Percentiles rank a stretch among this genome's conserved stretches.
phyloP scores from a whole-genome alignment of 2,888 invertebrate genomes.

The Minunthozetes semirufus region DNA sequence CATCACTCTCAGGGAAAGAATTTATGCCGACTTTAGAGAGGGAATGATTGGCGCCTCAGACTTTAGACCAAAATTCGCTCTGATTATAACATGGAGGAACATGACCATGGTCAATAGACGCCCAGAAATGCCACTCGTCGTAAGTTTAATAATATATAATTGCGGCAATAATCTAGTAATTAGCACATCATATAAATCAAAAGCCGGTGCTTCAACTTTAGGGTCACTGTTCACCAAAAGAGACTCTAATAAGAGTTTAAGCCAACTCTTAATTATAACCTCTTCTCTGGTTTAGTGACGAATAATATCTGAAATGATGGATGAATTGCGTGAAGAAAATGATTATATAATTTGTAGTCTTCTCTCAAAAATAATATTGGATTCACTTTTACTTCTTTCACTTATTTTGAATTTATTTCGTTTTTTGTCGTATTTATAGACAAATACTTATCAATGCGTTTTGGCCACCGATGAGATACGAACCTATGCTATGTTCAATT shows the following conservation, averaged over 20 bases:
- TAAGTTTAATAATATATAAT: neutral
- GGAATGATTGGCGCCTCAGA: slow-evolving; percentile 65
- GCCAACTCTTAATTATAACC: no score
- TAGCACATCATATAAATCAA: neutral
- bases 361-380: no score
- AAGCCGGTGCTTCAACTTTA: slow-evolving; percentile 2
- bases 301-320: neutral
- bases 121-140: slow-evolving; percentile 34
- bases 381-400: neutral
- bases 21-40: slow-evolving; percentile 45
- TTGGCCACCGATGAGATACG: slow-evolving; percentile 86
- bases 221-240: neutral
- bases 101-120: slow-evolving; percentile 66
- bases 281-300: no score
- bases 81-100: slow-evolving; percentile 92
- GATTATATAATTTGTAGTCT: neutral
- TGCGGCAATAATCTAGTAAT: neutral
- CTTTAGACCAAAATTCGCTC: slow-evolving; percentile 81
- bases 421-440: slow-evolving; percentile 54
- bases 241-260: no score
- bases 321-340: neutral
- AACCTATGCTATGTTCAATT: slow-evolving; percentile 92
- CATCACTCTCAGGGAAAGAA: slow-evolving; percentile 38
- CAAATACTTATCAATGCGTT: slow-evolving; percentile 92
- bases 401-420: neutral